Percentiles rank a stretch among this genome's conserved stretches.
phyloP scores from a whole-genome alignment of 1,140 invertebrate species.

The Procambarus virginalis region DNA sequence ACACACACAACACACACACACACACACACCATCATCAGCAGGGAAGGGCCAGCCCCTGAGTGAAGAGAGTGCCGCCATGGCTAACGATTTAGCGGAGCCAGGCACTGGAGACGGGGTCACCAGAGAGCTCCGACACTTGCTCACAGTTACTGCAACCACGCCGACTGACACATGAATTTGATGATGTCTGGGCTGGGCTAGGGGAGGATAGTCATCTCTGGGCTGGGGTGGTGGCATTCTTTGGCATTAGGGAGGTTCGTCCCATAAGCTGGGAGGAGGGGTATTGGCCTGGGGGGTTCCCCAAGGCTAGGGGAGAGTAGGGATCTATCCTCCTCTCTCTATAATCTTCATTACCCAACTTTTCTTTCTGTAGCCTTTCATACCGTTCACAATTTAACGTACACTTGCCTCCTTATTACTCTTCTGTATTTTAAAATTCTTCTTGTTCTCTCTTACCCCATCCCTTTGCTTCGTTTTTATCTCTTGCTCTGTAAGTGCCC shows the following conservation, averaged over 20 bases:
- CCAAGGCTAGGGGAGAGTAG: too few relatives aligned
- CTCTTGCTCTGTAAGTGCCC: not conserved
- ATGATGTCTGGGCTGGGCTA: not conserved
- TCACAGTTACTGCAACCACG: not conserved
- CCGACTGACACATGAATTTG: constrained; percentile 12
- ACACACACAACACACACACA: not conserved
- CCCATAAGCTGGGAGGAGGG: too few relatives aligned
- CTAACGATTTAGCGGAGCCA: constrained; percentile 1
- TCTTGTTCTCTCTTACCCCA: not conserved
- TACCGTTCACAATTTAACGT: too few relatives aligned
- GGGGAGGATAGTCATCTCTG: too few relatives aligned
- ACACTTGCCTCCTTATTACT: too few relatives aligned
- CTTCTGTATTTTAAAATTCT: not conserved
- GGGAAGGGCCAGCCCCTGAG: too few relatives aligned
- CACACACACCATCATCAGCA: not conserved
- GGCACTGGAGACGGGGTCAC: constrained; percentile 6
- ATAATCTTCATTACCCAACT: too few relatives aligned
- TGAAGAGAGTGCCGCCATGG: not conserved
- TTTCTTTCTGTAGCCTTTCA: too few relatives aligned
- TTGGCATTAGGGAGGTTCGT: too few relatives aligned
- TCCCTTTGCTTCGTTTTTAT: not conserved
- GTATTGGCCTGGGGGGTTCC: too few relatives aligned
- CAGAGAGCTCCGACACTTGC: constrained; percentile 5
- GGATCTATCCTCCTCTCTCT: too few relatives aligned
- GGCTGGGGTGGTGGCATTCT: too few relatives aligned